Evolutionary conservation across 2,113 vertebrate species (phyloP), one percentile per base, ranked within the genome.

Genomic region (Zosterops lateralis): DNA sequence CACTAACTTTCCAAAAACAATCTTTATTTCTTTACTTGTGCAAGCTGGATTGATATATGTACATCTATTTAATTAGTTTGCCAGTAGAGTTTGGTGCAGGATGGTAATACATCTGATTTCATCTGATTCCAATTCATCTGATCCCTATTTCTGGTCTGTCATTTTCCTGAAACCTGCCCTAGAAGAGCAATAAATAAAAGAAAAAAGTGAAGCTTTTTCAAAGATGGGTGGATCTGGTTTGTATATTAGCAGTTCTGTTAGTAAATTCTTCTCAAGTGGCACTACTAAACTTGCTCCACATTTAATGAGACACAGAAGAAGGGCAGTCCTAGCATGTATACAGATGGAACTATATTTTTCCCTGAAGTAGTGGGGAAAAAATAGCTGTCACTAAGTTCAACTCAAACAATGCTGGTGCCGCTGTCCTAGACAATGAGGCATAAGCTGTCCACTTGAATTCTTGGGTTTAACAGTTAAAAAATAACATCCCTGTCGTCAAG

Each of bases 281-380:
- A 87, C 81, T 94, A 80, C 53, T 83, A 85, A 96, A 92, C 81
- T 87, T 83, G 87, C 45, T 50, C 74, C 38, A 78, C 50, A 81
- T 93, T 87, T 24, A 84, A 72, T 0, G 0, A 91, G 47, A 44
- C 34, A 79, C 19, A 73, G 50, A 95, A 94, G 65, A 32, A 92
- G 67, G 78, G 32, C 84, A 91, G 31, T 79, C 26, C 32, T 82
- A 83, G 50, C 24, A 42, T 2, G 6, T 62, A 70, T 10, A 68
- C 66, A 92, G 66, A 84, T 26, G 54, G 31, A 72, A 29, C 16
- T 32, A 16, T 58, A 45, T 76, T 85, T 53, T 87, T 58, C 66
- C 38, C 62, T 42, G 13, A 53, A 87, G 73, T 48, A 50, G 6
- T 21, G 15, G 11, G 31, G 6, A 5, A 51, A 83, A 96, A 75